phyloP scores from a whole-genome alignment of 2,113 vertebrate genomes.

The Mormoops blainvillei region DNA sequence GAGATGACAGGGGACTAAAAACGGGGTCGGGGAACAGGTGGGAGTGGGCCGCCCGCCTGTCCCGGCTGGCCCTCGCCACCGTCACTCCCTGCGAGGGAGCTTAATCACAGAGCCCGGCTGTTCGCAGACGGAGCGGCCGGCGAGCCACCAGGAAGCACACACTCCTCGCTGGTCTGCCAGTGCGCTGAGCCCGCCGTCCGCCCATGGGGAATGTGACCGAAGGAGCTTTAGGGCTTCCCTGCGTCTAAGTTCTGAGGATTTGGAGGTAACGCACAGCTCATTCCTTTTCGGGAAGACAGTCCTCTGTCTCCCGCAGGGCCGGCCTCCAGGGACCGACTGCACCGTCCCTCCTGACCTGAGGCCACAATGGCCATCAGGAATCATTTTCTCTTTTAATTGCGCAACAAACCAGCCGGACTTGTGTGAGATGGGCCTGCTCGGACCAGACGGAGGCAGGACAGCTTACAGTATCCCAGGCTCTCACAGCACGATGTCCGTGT shows the following conservation, averaged over 20 bases:
- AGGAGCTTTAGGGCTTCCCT: neutral
- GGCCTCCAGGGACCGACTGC: neutral
- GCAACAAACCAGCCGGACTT: neutral
- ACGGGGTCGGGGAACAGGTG: neutral
- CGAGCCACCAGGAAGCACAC: conserved; percentile 21
- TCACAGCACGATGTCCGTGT: accelerated
- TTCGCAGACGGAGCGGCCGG: neutral
- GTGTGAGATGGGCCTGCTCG: neutral
- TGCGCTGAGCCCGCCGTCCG: neutral
- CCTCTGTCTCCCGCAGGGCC: neutral
- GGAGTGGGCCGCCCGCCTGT: neutral
- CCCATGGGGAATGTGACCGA: neutral
- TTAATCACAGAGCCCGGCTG: conserved; percentile 41
- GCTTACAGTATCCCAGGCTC: neutral
- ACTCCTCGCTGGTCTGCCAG: neutral
- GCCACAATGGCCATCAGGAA: neutral
- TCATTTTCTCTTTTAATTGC: neutral
- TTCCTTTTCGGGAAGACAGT: neutral
- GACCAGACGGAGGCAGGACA: neutral
- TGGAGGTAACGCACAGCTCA: neutral
- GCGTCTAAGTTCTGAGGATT: neutral
- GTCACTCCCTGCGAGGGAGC: neutral
- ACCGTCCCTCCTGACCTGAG: neutral
- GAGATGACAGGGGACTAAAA: neutral
- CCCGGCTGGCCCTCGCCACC: neutral